phyloP scores from a whole-genome alignment of 2,888 invertebrate species.

The Cotesia congregata region DNA sequence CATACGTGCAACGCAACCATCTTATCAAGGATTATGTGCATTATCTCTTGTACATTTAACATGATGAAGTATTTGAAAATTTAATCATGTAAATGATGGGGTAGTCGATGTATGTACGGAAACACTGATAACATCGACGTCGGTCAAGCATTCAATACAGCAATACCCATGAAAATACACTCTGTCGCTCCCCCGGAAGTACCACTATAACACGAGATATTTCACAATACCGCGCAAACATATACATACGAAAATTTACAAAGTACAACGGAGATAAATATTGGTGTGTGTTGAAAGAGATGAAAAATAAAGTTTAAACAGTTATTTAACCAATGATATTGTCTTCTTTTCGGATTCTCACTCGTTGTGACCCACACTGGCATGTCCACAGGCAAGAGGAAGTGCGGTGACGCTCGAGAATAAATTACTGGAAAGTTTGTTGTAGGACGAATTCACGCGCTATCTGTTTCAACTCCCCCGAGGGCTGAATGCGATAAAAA shows the following conservation, averaged over 20 bases:
- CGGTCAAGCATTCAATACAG: background rate
- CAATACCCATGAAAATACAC: background rate
- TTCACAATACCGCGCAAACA: too few species aligned
- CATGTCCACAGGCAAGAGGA: conserved; percentile 30
- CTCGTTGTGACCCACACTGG: background rate
- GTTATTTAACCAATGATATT: conserved; percentile 15
- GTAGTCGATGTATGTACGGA: background rate
- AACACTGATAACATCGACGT: background rate
- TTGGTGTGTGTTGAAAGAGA: background rate
- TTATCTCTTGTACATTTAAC: background rate
- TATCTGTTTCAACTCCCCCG: conserved; percentile 2
- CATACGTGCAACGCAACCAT: too few species aligned
- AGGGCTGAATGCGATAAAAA: conserved; percentile 1
- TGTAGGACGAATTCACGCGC: background rate
- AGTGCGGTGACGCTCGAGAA: conserved; percentile 30
- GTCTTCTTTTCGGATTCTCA: background rate
- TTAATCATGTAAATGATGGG: conserved; percentile 1
- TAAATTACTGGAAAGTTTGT: conserved; percentile 32
- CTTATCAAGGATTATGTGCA: background rate
- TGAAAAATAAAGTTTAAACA: conserved; percentile 16
- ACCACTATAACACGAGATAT: background rate
- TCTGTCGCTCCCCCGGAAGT: background rate
- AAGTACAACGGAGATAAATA: too few species aligned
- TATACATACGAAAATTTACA: background rate
- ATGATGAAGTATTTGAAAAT: conserved; percentile 1